A percentile compares a stretch with the other conserved stretches of the same genome.
These are phyloP conservation scores for Megalopta genalis DNA, from an alignment of 1,140 invertebrate species.

Conservation along the genomic window DNA sequence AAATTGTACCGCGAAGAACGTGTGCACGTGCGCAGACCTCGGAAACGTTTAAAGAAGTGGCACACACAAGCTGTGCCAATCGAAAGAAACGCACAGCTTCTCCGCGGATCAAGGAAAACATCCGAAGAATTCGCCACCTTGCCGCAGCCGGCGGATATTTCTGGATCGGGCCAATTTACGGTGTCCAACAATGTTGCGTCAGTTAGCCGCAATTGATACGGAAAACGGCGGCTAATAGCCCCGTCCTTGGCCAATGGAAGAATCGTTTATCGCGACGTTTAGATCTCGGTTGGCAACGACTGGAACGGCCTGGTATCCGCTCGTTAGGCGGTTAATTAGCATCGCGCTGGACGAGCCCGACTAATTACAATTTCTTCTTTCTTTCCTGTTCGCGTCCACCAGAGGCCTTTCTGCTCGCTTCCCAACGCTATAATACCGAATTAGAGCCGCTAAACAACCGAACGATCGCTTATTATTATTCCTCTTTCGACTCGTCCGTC, in stretches of 20 bases:
- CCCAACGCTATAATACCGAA: too few relatives aligned
- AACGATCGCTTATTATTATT: too few relatives aligned
- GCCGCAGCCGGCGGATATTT: background rate
- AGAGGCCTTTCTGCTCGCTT: too few relatives aligned
- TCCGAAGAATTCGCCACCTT: background rate
- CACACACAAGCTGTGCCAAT: too few relatives aligned
- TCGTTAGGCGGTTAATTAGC: slow-evolving; percentile 40
- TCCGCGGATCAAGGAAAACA: too few relatives aligned
- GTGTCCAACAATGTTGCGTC: background rate
- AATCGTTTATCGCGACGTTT: slow-evolving; percentile 30
- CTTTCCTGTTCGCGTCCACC: background rate
- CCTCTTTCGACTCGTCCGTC: background rate
- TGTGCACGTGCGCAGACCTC: too few relatives aligned
- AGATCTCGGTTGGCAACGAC: slow-evolving; percentile 35
- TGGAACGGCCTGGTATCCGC: slow-evolving; percentile 7
- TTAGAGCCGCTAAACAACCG: too few relatives aligned
- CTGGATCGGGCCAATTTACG: background rate
- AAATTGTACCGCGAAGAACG: too few relatives aligned
- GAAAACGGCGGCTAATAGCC: background rate
- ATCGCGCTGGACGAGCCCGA: slow-evolving; percentile 15
- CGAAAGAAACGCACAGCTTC: too few relatives aligned
- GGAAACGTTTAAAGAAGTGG: too few relatives aligned
- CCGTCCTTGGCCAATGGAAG: slow-evolving; percentile 42
- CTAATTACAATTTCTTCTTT: slow-evolving; percentile 13
- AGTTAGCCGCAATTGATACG: slow-evolving; percentile 16